phyloP scores from a whole-genome alignment of 2,113 vertebrate species.

The Lycocorax pyrrhopterus region DNA sequence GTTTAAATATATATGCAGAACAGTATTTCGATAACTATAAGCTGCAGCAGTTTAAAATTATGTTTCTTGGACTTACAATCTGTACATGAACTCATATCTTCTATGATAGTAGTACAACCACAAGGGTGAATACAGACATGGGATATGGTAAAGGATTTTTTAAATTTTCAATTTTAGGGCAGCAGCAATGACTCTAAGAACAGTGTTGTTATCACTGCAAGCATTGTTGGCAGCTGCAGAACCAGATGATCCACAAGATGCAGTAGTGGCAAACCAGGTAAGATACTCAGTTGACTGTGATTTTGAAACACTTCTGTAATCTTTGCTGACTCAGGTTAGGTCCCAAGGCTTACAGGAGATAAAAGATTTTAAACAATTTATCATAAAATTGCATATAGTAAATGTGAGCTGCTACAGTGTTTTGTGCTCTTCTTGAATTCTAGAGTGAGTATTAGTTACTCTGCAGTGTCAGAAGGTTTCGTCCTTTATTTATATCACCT shows the following conservation, averaged over 20 bases:
- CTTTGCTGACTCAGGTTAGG: neutral
- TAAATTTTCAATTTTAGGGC: slow-evolving; percentile 79
- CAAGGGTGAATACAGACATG: neutral
- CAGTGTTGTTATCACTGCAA: slow-evolving; percentile 95
- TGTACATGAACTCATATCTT: neutral
- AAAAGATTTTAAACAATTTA: neutral
- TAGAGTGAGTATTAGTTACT: neutral
- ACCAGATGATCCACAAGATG: slow-evolving; percentile 96
- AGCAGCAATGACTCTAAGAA: slow-evolving; percentile 96
- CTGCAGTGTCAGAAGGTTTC: neutral
- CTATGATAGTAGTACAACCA: neutral
- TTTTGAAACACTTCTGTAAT: neutral
- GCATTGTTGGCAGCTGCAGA: slow-evolving; percentile 94
- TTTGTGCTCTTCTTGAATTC: neutral
- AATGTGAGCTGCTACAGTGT: neutral
- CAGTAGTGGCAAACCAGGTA: slow-evolving; percentile 98
- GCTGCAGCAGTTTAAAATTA: neutral
- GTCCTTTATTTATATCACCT: neutral
- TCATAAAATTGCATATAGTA: neutral
- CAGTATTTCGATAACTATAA: neutral
- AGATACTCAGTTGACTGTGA: neutral
- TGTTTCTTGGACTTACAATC: neutral
- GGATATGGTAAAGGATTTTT: neutral
- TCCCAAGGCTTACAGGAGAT: neutral
- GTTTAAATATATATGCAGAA: neutral